Evolutionary conservation across 2,888 invertebrate genomes (phyloP), one percentile per base, ranked within the genome.

Genomic region (Acanthosepion pharaonis): DNA sequence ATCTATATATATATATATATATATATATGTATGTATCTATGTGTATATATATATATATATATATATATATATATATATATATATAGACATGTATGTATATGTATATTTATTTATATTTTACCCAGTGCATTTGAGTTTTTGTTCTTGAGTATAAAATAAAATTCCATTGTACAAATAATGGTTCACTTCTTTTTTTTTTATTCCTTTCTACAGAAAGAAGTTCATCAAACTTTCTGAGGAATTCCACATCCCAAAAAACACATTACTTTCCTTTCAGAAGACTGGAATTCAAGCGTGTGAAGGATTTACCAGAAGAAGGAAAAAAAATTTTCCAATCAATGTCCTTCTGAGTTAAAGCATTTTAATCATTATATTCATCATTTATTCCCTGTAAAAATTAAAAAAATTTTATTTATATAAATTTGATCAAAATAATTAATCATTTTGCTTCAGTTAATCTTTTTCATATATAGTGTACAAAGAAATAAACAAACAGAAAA

Each of bases 261-360:
- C 78, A 78, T 78, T n/a, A 8, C 28, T 28, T 78, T 78, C 78
- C n/a, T 78, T 78, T n/a, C 9, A n/a, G 28, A 78, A 8, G n/a
- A 78, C 78, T 78, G 78, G 78, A 78, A 78, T 78, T 78, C 78
- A 78, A 28, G 78, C 78, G n/a, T 78, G 78, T 78, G 78, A 78
- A 78, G 78, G n/a, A 78, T 78, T 78, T 78, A 78, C 28, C 0
- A 28, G 11, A 5, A 78, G n/a, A 28, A n/a, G 28, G 3, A 78
- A 78, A 28, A 59, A 59, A 59, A 59, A 0, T 59, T 59, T 59
- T 55, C 55, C 55, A 59, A 78, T 4, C 18, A 18, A 78, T 78
- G 78, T 78, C 78, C 28, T n/a, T 78, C n/a, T 3, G 15, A 59
- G 20, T 59, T 55, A 20, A 59, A 23, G 20, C 0, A 20, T 5